Conservation (phyloP, 2,888 invertebrate species). For the Netelia inedita region DNA sequence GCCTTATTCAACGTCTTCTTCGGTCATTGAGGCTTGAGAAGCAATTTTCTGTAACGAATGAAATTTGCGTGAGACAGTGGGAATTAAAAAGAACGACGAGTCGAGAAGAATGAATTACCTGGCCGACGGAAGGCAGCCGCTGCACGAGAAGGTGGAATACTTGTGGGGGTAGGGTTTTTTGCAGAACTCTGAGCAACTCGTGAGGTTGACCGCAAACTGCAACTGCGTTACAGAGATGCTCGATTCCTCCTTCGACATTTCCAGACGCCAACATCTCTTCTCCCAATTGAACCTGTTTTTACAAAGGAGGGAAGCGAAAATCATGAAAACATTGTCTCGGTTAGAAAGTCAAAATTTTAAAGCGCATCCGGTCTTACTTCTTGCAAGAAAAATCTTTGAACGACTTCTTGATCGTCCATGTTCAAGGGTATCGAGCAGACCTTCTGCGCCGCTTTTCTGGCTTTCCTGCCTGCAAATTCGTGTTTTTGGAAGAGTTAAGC, state of each 20-base stretch:
- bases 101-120: constrained; percentile 82
- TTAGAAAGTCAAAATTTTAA: too few species aligned
- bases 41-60: constrained; percentile 79
- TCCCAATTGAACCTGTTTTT: constrained; percentile 93
- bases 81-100: not conserved
- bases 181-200: constrained; percentile 94
- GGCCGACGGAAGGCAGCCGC: constrained; percentile 90
- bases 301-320: not conserved
- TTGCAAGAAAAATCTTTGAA: constrained; percentile 94
- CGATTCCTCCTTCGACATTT: constrained; percentile 95
- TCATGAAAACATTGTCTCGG: not conserved
- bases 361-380: constrained; percentile 83
- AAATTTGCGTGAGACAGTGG: constrained; percentile 15
- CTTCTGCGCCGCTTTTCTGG: constrained; percentile 86
- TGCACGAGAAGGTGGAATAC: constrained; percentile 96
- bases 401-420: constrained; percentile 96
- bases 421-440: constrained; percentile 89
- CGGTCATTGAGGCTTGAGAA: constrained; percentile 79
- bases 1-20: constrained; percentile 82
- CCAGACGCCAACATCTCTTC: constrained; percentile 96
- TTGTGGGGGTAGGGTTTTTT: constrained; percentile 97
- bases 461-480: constrained; percentile 87
- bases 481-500: not conserved
- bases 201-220: constrained; percentile 98
- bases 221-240: constrained; percentile 98